These are phyloP conservation scores for Periophthalmus magnuspinnatus DNA, from an alignment of 2,797 vertebrate species.

Conservation along the genomic window DNA sequence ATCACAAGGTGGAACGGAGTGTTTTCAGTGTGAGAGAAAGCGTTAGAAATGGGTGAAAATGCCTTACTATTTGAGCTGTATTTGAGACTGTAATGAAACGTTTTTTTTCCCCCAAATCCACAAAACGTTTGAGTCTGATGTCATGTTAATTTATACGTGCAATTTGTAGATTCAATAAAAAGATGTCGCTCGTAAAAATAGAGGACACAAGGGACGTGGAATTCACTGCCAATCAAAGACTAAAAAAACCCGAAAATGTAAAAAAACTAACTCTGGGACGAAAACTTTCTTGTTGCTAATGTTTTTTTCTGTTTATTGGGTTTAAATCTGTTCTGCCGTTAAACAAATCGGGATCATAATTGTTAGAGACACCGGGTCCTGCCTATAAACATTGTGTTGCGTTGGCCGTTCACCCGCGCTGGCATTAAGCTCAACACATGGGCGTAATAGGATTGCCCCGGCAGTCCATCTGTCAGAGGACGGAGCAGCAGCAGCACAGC, in stretches of 20 bases:
- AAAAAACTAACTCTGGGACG: slow-evolving; percentile 15
- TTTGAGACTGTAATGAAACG: not conserved
- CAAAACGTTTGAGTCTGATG: not conserved
- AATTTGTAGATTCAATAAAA: not conserved
- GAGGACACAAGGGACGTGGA: not conserved
- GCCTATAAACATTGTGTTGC: slow-evolving; percentile 45
- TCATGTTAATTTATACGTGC: not conserved
- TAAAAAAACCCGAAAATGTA: not conserved
- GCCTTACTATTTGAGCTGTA: not conserved
- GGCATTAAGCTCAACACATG: slow-evolving; percentile 70
- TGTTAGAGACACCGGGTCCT: slow-evolving; percentile 44
- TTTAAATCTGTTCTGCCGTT: slow-evolving; percentile 42
- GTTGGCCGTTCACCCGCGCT: slow-evolving; percentile 62
- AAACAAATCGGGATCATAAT: slow-evolving; percentile 56
- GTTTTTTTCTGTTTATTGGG: slow-evolving; percentile 15
- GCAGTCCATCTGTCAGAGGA: slow-evolving; percentile 72
- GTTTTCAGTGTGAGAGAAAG: too few species aligned
- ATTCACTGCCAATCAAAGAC: not conserved
- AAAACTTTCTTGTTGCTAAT: slow-evolving; percentile 21
- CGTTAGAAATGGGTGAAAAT: too few species aligned
- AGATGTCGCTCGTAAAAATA: not conserved
- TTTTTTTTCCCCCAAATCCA: not conserved
- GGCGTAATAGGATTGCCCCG: slow-evolving; percentile 77
- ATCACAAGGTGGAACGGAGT: too few species aligned
- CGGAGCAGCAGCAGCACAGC: slow-evolving; percentile 57